These are phyloP conservation scores for Labrus mixtus DNA, from an alignment of 2,113 vertebrate genomes.

Conservation along the genomic window DNA sequence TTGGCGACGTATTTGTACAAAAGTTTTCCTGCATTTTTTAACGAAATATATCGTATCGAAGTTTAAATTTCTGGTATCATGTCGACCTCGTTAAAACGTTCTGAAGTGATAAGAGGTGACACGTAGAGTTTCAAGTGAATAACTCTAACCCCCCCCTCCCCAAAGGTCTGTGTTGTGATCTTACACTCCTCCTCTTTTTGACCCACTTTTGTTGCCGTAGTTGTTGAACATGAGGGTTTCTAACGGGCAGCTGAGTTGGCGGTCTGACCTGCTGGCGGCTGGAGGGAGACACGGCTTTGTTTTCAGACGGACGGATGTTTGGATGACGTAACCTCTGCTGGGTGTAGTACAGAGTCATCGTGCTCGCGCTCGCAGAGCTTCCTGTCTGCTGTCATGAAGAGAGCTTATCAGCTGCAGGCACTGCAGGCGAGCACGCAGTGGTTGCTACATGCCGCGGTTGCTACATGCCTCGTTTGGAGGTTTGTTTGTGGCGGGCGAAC, in stretches of 20 bases:
- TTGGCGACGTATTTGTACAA: too few relatives aligned
- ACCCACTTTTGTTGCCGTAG: not conserved
- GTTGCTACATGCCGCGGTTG: slow-evolving; percentile 42
- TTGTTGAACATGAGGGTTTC: not conserved
- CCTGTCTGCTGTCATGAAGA: slow-evolving; percentile 68
- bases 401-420: slow-evolving; percentile 67
- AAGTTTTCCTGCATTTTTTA: too few relatives aligned
- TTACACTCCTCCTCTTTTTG: not conserved
- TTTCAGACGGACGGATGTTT: slow-evolving; percentile 18
- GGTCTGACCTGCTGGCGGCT: slow-evolving; percentile 20
- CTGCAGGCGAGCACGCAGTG: slow-evolving; percentile 39
- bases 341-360: slow-evolving; percentile 57
- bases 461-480: slow-evolving; percentile 47
- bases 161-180: too few relatives aligned
- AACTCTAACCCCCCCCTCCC: too few relatives aligned
- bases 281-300: slow-evolving; percentile 58
- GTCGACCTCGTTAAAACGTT: too few relatives aligned
- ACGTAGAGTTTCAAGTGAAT: too few relatives aligned
- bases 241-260: not conserved
- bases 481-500: slow-evolving; percentile 73
- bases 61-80: too few relatives aligned
- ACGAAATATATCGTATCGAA: too few relatives aligned
- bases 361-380: slow-evolving; percentile 54
- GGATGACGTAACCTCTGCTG: slow-evolving; percentile 34
- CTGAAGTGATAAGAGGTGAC: too few relatives aligned